These are phyloP conservation scores for Lepidocyrtoides sp. DNA, from an alignment of 2,888 invertebrate species.

Conservation along the genomic window DNA sequence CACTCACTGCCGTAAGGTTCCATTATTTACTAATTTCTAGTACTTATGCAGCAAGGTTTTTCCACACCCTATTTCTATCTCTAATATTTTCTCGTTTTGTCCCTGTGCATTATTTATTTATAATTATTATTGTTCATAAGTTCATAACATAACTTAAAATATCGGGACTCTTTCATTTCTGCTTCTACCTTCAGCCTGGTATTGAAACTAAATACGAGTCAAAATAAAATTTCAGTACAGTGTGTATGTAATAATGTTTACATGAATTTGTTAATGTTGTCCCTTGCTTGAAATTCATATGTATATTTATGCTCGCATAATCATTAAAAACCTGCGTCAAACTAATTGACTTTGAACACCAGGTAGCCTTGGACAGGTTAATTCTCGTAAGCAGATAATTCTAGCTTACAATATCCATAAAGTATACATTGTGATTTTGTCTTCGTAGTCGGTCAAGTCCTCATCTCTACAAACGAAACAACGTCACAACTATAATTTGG, in stretches of 20 bases:
- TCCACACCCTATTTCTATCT: too few species aligned
- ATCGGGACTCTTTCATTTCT: too few species aligned
- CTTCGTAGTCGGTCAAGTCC: not conserved
- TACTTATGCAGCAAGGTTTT: too few species aligned
- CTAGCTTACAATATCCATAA: not conserved
- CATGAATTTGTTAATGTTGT: not conserved
- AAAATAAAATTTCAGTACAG: not conserved
- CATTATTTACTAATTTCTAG: too few species aligned
- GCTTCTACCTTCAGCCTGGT: too few species aligned
- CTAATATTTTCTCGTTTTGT: too few species aligned
- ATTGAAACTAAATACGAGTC: not conserved
- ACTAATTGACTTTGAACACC: conserved; percentile 36
- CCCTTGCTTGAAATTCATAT: not conserved
- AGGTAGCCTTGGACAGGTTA: conserved; percentile 29
- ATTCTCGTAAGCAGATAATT: not conserved
- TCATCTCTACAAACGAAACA: not conserved
- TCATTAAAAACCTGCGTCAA: conserved; percentile 38
- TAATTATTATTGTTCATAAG: too few species aligned
- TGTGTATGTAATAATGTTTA: not conserved
- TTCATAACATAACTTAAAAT: too few species aligned
- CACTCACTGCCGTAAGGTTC: not conserved
- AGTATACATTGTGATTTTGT: not conserved
- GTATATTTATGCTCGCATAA: not conserved
- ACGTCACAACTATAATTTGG: conserved; percentile 6
- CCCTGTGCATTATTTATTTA: too few species aligned